These are phyloP conservation scores for Lordiphosa fenestrarum DNA, from an alignment of 2,888 invertebrate species.

Conservation along the genomic window DNA sequence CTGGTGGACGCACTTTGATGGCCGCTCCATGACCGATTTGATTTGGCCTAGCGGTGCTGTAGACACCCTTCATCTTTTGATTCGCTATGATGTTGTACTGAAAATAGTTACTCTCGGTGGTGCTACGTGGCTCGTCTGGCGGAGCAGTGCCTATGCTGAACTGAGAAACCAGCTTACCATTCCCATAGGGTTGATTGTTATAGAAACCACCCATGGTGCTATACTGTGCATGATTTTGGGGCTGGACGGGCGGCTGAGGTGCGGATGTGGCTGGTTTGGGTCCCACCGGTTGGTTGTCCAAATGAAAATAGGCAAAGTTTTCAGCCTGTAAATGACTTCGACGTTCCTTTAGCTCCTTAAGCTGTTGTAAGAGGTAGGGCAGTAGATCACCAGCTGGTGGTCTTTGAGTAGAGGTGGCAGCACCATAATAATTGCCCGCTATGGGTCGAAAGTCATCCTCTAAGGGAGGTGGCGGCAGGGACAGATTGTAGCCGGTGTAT, in stretches of 20 bases:
- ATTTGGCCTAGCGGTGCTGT: conserved; percentile 59
- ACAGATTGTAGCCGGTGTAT: conserved; percentile 70
- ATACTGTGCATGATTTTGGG: conserved; percentile 75
- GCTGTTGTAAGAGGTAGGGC: conserved; percentile 74
- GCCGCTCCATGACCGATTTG: conserved; percentile 51
- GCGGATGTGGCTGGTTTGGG: conserved; percentile 32
- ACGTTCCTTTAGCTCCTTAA: conserved; percentile 76
- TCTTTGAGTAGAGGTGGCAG: conserved; percentile 40
- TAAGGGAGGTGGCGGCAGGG: conserved; percentile 65
- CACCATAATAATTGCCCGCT: conserved; percentile 62
- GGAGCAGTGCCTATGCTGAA: conserved; percentile 61
- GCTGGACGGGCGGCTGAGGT: conserved; percentile 22
- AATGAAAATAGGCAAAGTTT: conserved; percentile 80
- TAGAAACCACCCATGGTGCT: conserved; percentile 83
- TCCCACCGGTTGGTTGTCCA: conserved; percentile 69
- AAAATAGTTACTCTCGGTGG: conserved; percentile 79
- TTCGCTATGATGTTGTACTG: conserved; percentile 79
- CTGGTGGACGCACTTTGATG: conserved; percentile 42
- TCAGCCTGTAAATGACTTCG: conserved; percentile 72
- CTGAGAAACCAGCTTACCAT: conserved; percentile 69
- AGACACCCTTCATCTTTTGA: conserved; percentile 78
- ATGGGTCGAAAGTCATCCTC: conserved; percentile 73
- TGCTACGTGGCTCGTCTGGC: conserved; percentile 36
- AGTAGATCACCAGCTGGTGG: conserved; percentile 60
- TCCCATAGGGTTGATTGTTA: conserved; percentile 73